A percentile compares a stretch with the other conserved stretches of the same genome.
phyloP scores from a whole-genome alignment of 2,888 invertebrate genomes.

The Neelides folsomi region DNA sequence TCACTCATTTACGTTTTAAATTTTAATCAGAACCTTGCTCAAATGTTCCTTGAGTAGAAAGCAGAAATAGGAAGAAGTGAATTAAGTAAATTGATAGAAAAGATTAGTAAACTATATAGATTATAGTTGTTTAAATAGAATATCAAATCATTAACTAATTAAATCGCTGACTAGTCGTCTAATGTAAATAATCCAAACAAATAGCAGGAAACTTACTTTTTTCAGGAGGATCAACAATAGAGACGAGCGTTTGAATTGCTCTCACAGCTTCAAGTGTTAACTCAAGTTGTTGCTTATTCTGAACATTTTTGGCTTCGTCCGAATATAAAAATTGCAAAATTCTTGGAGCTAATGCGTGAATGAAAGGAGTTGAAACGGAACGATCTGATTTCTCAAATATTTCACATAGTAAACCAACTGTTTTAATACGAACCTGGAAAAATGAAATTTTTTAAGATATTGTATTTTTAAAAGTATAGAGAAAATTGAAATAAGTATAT shows the following conservation, averaged over 20 bases:
- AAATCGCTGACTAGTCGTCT: too few relatives aligned
- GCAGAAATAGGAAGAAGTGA: conserved; percentile 8
- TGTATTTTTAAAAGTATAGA: too few relatives aligned
- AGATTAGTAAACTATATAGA: conserved; percentile 1
- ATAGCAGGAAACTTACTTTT: conserved; percentile 51
- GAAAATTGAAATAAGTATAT: too few relatives aligned
- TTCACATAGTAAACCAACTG: conserved; percentile 62
- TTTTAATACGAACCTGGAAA: conserved; percentile 55
- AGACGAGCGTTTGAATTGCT: conserved; percentile 39
- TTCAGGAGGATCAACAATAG: conserved; percentile 58
- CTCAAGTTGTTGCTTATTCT: conserved; percentile 54
- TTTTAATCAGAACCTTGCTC: conserved; percentile 13
- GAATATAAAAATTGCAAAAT: conserved; percentile 60
- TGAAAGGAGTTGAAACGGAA: conserved; percentile 59
- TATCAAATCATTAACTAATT: too few relatives aligned
- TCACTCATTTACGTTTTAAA: not conserved
- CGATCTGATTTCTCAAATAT: conserved; percentile 60
- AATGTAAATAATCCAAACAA: too few relatives aligned
- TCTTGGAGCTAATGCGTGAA: conserved; percentile 64
- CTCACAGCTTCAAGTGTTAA: conserved; percentile 52
- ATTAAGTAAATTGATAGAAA: conserved; percentile 4
- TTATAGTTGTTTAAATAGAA: too few relatives aligned
- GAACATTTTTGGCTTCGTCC: conserved; percentile 48
- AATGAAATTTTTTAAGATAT: too few relatives aligned
- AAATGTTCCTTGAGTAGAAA: conserved; percentile 11